Evolutionary conservation across 1,140 invertebrate species (phyloP).

Genomic region (Parapsyche elsis): DNA sequence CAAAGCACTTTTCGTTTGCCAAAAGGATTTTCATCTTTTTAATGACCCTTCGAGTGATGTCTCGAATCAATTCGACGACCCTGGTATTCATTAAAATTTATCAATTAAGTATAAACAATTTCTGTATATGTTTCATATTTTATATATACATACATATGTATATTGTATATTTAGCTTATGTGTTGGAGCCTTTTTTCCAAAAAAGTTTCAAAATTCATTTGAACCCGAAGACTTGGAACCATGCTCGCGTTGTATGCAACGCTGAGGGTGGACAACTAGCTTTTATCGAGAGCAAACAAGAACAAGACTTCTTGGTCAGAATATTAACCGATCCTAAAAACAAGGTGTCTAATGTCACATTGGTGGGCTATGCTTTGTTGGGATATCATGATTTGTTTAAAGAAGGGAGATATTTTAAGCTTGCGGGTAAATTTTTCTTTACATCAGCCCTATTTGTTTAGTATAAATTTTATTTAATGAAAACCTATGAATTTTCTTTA

Average conservation of each 20-base stretch:
- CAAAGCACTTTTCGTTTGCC: slow-evolving; percentile 33
- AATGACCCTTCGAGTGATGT: too few relatives aligned
- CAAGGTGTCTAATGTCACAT: background rate
- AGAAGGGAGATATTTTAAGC: background rate
- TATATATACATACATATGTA: too few relatives aligned
- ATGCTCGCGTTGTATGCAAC: slow-evolving; percentile 37
- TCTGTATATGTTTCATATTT: too few relatives aligned
- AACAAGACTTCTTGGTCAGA: slow-evolving; percentile 3
- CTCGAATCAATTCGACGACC: too few relatives aligned
- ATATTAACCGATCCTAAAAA: background rate
- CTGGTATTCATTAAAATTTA: too few relatives aligned
- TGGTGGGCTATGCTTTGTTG: background rate
- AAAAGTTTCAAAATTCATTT: slow-evolving; percentile 19
- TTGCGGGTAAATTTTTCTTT: background rate
- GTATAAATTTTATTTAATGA: background rate
- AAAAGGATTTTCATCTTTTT: slow-evolving; percentile 12
- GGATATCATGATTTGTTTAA: slow-evolving; percentile 16
- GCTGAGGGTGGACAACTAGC: slow-evolving; percentile 48
- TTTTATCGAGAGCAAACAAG: slow-evolving; percentile 43
- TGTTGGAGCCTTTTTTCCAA: background rate
- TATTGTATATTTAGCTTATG: background rate
- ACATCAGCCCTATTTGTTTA: too few relatives aligned
- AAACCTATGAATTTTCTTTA: background rate
- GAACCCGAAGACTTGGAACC: slow-evolving; percentile 31
- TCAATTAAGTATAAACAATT: too few relatives aligned